Base-by-base conservation (phyloP, 2,888 invertebrate species). In the Caenorhabditis panamensis region DNA sequence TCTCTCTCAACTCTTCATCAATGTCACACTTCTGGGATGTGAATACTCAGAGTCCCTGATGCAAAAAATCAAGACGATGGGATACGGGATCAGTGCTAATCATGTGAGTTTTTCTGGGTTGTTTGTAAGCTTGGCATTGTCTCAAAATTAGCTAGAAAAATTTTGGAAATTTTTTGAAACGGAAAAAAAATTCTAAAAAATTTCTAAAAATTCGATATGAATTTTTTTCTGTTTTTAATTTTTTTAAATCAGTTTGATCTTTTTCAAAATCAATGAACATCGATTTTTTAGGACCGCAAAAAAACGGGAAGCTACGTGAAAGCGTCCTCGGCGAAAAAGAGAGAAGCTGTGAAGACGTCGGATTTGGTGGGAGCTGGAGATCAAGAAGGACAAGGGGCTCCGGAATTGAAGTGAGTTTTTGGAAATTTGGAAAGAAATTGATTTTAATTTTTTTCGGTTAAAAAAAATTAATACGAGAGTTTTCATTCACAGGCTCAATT, bases 1-100 rank as follows among this genome's bases (percentile, higher is more conserved):
- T 18, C 76, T 82, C n/a, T 85, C 85, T 9, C 80, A 84, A 54
- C 59, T 85, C 13, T 85, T 85, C 64, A 78, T 85, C 24, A 84
- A 85, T 47, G 79, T 85, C 28, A 82, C 81, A 18, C 69, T 85
- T 49, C 72, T 84, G 13, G 85, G 85, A 37, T 85, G 85, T 51
- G 82, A 82, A 24, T 85, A 85, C 58, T 79, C 63, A 8, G 69
- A 84, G 11, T 49, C 64, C 5, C 8, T 84, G 16, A 85, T 84
- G 84, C 63, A 79, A 24, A 82, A 80, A 59, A 82, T 85, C 13
- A 51, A 64, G n/a, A 56, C 78, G 44, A 64, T 85, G 75, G 83
- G 83, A 6, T 49, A 66, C 2, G 85, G 83, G 54, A 82, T 85
- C n/a, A 44, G 59, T 53, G 79, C 68, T 5, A n/a, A 26, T 4